These are phyloP conservation scores for Champsocephalus esox DNA, from an alignment of 2,797 vertebrate species.

Conservation along the genomic window DNA sequence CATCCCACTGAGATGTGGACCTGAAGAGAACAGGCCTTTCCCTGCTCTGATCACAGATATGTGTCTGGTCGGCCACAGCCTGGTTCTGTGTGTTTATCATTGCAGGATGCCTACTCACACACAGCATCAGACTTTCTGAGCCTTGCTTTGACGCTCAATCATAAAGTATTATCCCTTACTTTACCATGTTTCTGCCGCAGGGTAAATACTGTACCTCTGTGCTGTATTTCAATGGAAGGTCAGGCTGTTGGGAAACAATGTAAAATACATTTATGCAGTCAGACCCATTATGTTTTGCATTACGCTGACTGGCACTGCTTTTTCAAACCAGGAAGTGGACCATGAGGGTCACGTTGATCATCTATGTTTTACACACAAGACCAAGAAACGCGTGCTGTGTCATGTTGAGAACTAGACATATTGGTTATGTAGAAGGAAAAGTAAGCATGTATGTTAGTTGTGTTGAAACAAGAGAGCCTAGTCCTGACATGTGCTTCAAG, in stretches of 20 bases:
- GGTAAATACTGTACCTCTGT: constrained; percentile 24
- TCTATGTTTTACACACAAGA: neutral
- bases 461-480: neutral
- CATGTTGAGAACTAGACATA: neutral
- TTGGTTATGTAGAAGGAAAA: neutral
- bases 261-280: neutral
- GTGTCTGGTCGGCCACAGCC: constrained; percentile 37
- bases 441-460: neutral
- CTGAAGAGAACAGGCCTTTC: constrained; percentile 34
- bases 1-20: constrained; percentile 65
- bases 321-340: neutral
- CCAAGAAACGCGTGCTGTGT: neutral
- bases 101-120: constrained; percentile 54
- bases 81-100: constrained; percentile 66
- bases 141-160: constrained; percentile 18
- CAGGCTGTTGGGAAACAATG: constrained; percentile 8
- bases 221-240: constrained; percentile 19
- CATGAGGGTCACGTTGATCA: constrained; percentile 5
- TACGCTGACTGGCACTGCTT: neutral
- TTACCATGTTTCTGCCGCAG: constrained; percentile 3
- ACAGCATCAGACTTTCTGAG: constrained; percentile 43
- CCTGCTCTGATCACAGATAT: constrained; percentile 58
- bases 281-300: neutral
- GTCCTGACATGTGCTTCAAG: neutral
- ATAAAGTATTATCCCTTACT: constrained; percentile 23